These are phyloP conservation scores for Elysia crispata DNA, from an alignment of 2,888 invertebrate genomes.

Conservation along the genomic window DNA sequence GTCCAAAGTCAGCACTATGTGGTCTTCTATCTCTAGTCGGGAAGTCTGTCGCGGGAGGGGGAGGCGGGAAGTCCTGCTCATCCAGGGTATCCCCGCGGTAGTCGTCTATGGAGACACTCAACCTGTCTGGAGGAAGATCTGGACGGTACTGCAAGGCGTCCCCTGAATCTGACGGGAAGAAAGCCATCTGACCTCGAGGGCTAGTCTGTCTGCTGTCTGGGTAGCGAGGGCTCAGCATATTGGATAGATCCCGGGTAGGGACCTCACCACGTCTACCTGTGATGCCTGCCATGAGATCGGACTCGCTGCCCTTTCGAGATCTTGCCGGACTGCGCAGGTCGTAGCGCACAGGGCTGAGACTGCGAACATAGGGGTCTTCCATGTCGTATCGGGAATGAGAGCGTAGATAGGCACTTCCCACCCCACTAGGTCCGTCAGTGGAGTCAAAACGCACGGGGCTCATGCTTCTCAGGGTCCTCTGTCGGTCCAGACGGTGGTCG, in stretches of 20 bases:
- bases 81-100: too few relatives aligned
- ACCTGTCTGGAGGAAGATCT: too few relatives aligned
- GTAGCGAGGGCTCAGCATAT: slow-evolving; percentile 67
- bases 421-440: too few relatives aligned
- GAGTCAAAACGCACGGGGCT: slow-evolving; percentile 61
- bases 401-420: neutral
- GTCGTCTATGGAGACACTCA: too few relatives aligned
- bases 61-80: too few relatives aligned
- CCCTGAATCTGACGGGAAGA: slow-evolving; percentile 58
- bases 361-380: slow-evolving; percentile 63
- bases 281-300: slow-evolving; percentile 65
- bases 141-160: too few relatives aligned
- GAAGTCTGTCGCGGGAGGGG: too few relatives aligned
- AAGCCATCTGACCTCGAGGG: slow-evolving; percentile 63
- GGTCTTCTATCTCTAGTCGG: too few relatives aligned
- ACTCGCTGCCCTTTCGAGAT: slow-evolving; percentile 65
- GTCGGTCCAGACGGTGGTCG: slow-evolving; percentile 45
- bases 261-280: slow-evolving; percentile 51
- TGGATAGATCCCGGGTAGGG: slow-evolving; percentile 60
- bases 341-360: slow-evolving; percentile 59
- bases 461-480: slow-evolving; percentile 56
- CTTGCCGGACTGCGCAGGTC: slow-evolving; percentile 66
- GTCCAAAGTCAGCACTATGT: too few relatives aligned
- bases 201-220: slow-evolving; percentile 63
- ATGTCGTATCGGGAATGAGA: slow-evolving; percentile 65